Percentiles rank a stretch among this genome's conserved stretches.
phyloP scores from a whole-genome alignment of 2,797 vertebrate genomes.

The Erethizon dorsatum region DNA sequence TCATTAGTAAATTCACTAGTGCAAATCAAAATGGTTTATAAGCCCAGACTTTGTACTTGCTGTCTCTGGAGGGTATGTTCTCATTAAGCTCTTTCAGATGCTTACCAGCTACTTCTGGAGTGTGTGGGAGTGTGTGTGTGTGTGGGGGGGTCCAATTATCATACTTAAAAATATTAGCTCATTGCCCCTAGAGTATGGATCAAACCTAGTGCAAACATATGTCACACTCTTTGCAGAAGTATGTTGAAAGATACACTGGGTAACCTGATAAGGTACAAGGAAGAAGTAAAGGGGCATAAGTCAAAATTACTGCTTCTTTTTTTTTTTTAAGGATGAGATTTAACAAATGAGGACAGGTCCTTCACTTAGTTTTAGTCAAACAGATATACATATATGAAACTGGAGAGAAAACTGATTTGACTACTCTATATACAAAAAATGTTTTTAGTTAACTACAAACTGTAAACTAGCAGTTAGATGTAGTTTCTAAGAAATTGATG shows the following conservation, averaged over 20 bases:
- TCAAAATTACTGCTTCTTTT: neutral
- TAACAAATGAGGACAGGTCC: neutral
- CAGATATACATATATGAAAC: neutral
- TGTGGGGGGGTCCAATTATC: neutral
- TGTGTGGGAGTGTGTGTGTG: fast-evolving
- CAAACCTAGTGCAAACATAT: neutral
- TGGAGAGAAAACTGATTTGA: neutral
- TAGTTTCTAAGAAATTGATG: slow-evolving; percentile 8
- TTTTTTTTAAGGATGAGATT: neutral
- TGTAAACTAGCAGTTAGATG: neutral
- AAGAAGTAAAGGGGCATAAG: neutral
- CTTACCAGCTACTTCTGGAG: neutral
- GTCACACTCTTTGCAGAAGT: neutral
- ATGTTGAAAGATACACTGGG: neutral
- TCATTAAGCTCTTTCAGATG: neutral
- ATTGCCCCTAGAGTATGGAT: neutral
- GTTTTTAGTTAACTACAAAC: slow-evolving; percentile 6
- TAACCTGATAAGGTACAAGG: neutral
- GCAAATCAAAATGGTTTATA: neutral
- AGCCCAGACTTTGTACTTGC: neutral
- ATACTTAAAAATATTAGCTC: neutral
- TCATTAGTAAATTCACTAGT: neutral
- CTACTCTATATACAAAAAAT: neutral
- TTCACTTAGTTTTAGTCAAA: neutral
- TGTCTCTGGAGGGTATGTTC: neutral